Base-by-base conservation (phyloP, 2,888 invertebrate species). In the Polylopha cassiicola region DNA sequence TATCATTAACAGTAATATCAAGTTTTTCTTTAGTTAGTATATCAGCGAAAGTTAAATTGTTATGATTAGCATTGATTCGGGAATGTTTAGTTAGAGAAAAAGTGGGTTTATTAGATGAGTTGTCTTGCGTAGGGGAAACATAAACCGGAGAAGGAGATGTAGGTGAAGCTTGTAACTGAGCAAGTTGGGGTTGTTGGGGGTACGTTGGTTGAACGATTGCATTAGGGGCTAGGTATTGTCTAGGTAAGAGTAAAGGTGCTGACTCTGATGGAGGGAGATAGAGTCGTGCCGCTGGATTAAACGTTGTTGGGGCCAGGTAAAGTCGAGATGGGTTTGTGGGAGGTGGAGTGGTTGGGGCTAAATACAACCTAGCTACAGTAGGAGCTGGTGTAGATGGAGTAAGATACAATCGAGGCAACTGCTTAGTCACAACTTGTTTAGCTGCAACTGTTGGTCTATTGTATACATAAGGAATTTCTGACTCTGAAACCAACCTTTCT, bases 11-110 rank as follows among this genome's bases (percentile, higher is more conserved):
- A 2, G 77, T 78, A 14, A 69, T 54, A 39, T 82, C 80, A 9
- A 82, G 61, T 48, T 80, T 82, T 62, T 82, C 72, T 55, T 76
- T 80, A 2, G 80, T 79, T 29, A 81, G 51, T 43, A 81, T 73
- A 46, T 85, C 81, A 44, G 75, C 53, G 39, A 84, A 84, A 7
- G 74, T 65, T 53, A 76, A 47, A 43, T 81, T 82, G n/a, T 75
- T 72, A 31, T 53, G 54, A 39, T 65, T 67, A 16, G 57, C 39
- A 24, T 68, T 69, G 14, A 55, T 47, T 4, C 50, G 51, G 13
- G 65, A 58, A 29, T 65, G 61, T 51, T 66, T 64, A 2, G 50
- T 54, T 11, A 60, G 18, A n/a, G 64, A 46, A 42, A 61, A 65
- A 13, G 65, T 45, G 4, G 65, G 59, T 24, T 51, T 51, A 28